Percentiles rank a stretch among this genome's conserved stretches.
phyloP scores from a whole-genome alignment of 1,140 invertebrate species.

The Mizuhopecten yessoensis region DNA sequence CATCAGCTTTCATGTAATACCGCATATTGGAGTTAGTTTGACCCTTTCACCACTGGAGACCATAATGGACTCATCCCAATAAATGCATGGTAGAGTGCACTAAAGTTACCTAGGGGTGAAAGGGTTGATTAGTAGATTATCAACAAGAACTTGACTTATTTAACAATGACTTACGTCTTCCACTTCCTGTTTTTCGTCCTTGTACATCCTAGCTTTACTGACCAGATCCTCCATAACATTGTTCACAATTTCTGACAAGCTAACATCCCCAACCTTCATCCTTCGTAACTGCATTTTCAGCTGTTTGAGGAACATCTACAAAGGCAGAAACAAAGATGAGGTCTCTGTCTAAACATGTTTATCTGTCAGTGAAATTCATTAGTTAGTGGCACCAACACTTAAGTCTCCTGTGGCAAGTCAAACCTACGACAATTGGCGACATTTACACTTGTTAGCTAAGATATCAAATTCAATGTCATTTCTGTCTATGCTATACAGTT shows the following conservation, averaged over 20 bases:
- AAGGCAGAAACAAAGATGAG: slow-evolving; percentile 41
- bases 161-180: slow-evolving; percentile 76
- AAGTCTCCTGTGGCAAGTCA: too few relatives aligned
- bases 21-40: too few relatives aligned
- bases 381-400: too few relatives aligned
- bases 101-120: too few relatives aligned
- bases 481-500: background rate
- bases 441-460: too few relatives aligned
- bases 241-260: slow-evolving; percentile 64
- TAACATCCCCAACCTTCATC: slow-evolving; percentile 49
- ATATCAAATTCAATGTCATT: background rate
- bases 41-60: too few relatives aligned
- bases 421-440: too few relatives aligned
- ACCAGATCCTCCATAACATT: slow-evolving; percentile 70
- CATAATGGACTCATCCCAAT: too few relatives aligned
- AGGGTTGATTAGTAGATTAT: too few relatives aligned
- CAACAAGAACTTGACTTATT: too few relatives aligned
- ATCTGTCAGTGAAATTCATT: background rate
- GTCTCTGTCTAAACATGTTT: background rate
- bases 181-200: slow-evolving; percentile 74
- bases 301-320: slow-evolving; percentile 70
- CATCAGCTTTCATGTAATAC: too few relatives aligned
- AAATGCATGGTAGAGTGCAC: too few relatives aligned
- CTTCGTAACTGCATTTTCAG: slow-evolving; percentile 71
- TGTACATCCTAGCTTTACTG: slow-evolving; percentile 70